These are phyloP conservation scores for Morone chrysops DNA, from an alignment of 2,113 vertebrate species.

Conservation along the genomic window DNA sequence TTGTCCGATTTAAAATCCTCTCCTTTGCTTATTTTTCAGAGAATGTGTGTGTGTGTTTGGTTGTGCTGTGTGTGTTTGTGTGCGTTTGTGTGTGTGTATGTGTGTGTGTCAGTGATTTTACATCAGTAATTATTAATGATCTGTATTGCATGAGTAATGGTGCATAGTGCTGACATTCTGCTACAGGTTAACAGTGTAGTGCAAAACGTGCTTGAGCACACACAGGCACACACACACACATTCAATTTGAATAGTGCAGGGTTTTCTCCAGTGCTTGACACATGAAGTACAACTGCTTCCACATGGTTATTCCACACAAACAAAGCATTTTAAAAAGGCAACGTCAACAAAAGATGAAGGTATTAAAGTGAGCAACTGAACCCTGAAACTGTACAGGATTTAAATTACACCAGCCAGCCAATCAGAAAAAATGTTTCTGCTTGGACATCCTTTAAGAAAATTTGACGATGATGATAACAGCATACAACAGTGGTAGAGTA, in stretches of 20 bases:
- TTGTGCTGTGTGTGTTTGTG: background rate
- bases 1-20: slow-evolving; percentile 28
- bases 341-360: slow-evolving; percentile 8
- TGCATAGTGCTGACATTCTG: slow-evolving; percentile 67
- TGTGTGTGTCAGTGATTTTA: slow-evolving; percentile 51
- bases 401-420: slow-evolving; percentile 23
- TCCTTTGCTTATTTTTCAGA: slow-evolving; percentile 34
- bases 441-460: background rate
- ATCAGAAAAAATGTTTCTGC: slow-evolving; percentile 26
- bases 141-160: slow-evolving; percentile 69
- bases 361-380: slow-evolving; percentile 10
- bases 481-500: background rate
- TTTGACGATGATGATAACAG: background rate
- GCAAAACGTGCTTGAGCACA: slow-evolving; percentile 23
- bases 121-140: slow-evolving; percentile 71
- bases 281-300: slow-evolving; percentile 25
- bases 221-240: background rate
- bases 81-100: slow-evolving; percentile 11
- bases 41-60: slow-evolving; percentile 11
- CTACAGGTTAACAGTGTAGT: slow-evolving; percentile 68
- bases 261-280: slow-evolving; percentile 11
- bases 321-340: background rate
- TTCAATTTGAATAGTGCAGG: background rate
- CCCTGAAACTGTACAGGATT: slow-evolving; percentile 12
- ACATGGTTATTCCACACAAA: background rate